A percentile compares a stretch with the other conserved stretches of the same genome.
Conservation (phyloP, 2,888 invertebrate species). For the Philereme transversata region DNA sequence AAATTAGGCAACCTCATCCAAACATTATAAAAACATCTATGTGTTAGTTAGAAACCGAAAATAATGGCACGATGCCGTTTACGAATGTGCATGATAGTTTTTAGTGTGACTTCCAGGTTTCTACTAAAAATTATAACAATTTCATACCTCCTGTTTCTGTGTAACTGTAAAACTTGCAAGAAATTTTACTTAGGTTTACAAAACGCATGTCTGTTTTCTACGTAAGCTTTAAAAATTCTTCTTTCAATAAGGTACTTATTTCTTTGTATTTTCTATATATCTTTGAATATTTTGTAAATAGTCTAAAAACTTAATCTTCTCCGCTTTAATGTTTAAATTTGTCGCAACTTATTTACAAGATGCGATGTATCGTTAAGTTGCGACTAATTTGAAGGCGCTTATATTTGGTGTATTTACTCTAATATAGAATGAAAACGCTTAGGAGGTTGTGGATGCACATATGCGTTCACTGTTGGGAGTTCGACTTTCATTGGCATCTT, state of each 20-base stretch:
- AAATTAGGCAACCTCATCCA: slow-evolving; percentile 4
- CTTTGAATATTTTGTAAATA: no score
- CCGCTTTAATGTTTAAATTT: no score
- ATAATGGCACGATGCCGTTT: neutral
- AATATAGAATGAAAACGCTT: slow-evolving; percentile 5
- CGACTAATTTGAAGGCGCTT: no score
- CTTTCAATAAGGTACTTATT: neutral
- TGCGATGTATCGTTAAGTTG: no score
- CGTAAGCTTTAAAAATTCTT: neutral
- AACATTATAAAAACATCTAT: slow-evolving; percentile 13
- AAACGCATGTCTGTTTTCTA: neutral
- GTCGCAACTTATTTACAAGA: no score
- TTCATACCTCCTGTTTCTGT: neutral
- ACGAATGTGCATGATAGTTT: slow-evolving; percentile 24
- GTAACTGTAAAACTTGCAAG: neutral
- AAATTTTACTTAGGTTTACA: neutral
- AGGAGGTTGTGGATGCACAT: neutral
- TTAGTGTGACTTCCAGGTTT: neutral
- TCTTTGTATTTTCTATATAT: neutral
- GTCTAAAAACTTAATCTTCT: no score
- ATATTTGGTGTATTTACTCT: neutral
- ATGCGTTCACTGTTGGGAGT: no score
- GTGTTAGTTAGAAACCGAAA: slow-evolving; percentile 9
- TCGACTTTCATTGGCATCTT: slow-evolving; percentile 2
- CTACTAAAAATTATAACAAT: neutral